Percentiles rank a stretch among this genome's conserved stretches.
phyloP scores from a whole-genome alignment of 1,140 invertebrate genomes.

The Lepidurus packardi region DNA sequence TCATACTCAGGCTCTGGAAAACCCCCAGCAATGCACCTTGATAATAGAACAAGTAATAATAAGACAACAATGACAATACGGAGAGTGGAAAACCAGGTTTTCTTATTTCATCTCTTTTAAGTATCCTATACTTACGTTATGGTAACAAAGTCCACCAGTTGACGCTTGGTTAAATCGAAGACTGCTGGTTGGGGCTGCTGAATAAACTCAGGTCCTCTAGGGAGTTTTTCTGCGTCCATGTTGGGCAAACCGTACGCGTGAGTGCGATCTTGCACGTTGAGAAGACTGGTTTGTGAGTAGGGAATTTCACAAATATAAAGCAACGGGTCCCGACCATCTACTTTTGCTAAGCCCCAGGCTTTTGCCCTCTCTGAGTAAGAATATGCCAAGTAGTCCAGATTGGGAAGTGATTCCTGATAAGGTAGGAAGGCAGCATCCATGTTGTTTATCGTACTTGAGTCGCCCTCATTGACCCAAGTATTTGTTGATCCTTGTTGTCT shows the following conservation, averaged over 20 bases:
- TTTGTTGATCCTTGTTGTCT: slow-evolving; percentile 64
- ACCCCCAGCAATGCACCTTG: slow-evolving; percentile 73
- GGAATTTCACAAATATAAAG: slow-evolving; percentile 86
- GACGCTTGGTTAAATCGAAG: slow-evolving; percentile 71
- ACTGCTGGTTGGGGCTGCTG: slow-evolving; percentile 73
- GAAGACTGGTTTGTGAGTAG: slow-evolving; percentile 57
- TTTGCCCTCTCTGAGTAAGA: slow-evolving; percentile 48
- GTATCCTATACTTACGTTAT: slow-evolving; percentile 53
- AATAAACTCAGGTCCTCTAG: slow-evolving; percentile 79
- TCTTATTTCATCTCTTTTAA: too few species aligned
- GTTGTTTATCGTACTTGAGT: slow-evolving; percentile 64
- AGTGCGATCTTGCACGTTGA: slow-evolving; percentile 59
- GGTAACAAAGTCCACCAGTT: slow-evolving; percentile 63
- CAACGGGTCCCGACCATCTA: slow-evolving; percentile 65
- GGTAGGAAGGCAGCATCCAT: slow-evolving; percentile 77
- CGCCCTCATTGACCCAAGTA: slow-evolving; percentile 77
- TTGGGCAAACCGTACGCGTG: slow-evolving; percentile 75
- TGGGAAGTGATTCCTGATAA: slow-evolving; percentile 47
- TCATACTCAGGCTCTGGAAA: slow-evolving; percentile 84
- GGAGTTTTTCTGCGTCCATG: slow-evolving; percentile 69
- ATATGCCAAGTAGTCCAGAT: slow-evolving; percentile 56
- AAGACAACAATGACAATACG: slow-evolving; percentile 19
- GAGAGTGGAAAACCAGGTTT: too few species aligned
- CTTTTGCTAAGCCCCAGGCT: slow-evolving; percentile 75
- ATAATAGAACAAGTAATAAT: slow-evolving; percentile 35